Conservation (phyloP, 2,888 invertebrate species). For the Euproctis similis region DNA sequence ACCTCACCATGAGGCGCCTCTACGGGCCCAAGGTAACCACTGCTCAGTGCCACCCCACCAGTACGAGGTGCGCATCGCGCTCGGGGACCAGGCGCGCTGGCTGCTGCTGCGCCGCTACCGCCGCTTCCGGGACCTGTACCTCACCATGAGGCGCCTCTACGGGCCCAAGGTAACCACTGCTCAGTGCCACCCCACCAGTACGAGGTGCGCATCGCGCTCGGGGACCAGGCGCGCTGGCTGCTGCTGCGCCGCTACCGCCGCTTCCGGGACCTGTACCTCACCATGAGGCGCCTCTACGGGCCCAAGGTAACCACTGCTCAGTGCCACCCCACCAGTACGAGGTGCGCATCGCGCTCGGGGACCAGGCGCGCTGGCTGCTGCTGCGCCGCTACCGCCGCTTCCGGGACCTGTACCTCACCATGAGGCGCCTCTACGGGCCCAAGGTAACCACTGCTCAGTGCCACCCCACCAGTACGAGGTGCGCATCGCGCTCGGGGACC, state of each 20-base stretch:
- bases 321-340: conserved; percentile 30
- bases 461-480: conserved; percentile 57
- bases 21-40: background rate
- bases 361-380: no score
- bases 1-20: background rate
- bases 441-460: conserved; percentile 40
- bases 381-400: no score
- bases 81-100: no score
- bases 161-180: background rate
- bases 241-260: no score
- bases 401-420: background rate
- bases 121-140: no score
- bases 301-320: no score
- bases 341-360: conserved; percentile 45
- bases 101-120: no score
- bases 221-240: no score
- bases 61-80: conserved; percentile 52
- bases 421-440: background rate
- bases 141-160: background rate
- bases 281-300: background rate
- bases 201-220: conserved; percentile 54
- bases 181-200: background rate
- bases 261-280: no score
- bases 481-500: background rate
- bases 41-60: background rate